Base-by-base conservation (phyloP, 2,797 vertebrate species). In the Labroides dimidiatus region DNA sequence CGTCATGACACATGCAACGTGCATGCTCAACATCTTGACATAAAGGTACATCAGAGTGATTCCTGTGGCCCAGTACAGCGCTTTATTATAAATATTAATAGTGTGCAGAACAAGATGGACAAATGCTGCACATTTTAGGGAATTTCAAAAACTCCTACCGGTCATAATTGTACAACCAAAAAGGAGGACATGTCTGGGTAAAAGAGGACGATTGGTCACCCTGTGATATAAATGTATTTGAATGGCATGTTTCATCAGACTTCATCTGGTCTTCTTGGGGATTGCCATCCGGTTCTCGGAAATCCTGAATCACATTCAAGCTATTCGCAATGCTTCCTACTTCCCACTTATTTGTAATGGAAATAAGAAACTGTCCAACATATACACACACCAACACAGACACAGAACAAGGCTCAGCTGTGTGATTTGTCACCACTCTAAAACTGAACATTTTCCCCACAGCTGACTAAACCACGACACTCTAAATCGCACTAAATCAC, bases 251-350 rank as follows among this genome's bases (percentile, higher is more conserved):
- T 9, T 62, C 60, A 60, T 64, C 68, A 68, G 71, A 75, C 69
- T 83, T 81, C 64, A 75, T 78, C 72, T 69, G 58, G 64, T 48
- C 13, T 74, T 58, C 68, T 65, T 36, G 63, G 48, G 74, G 75
- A 84, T 79, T 75, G 64, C 16, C 64, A 69, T 73, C 76, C 30
- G 59, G 68, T 83, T 84, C 79, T 70, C 67, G 73, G 72, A 82
- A 80, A 14, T 44, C 23, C 55, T 76, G 77, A 81, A 68, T 88
- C 78, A 76, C 41, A 71, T 54, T n/a, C 12, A 76, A 65, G 51
- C 36, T 56, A 69, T 79, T 74, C 55, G 52, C 44, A 23, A 33
- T 19, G 4, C 57, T 78, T 80, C 65, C 54, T 64, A 23, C 63
- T 75, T 75, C 66, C 24, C 39, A n/a, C 54, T 27, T 59, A 45